Evolutionary conservation across 2,888 invertebrate genomes (phyloP).

Genomic region (Polia nebulosa): DNA sequence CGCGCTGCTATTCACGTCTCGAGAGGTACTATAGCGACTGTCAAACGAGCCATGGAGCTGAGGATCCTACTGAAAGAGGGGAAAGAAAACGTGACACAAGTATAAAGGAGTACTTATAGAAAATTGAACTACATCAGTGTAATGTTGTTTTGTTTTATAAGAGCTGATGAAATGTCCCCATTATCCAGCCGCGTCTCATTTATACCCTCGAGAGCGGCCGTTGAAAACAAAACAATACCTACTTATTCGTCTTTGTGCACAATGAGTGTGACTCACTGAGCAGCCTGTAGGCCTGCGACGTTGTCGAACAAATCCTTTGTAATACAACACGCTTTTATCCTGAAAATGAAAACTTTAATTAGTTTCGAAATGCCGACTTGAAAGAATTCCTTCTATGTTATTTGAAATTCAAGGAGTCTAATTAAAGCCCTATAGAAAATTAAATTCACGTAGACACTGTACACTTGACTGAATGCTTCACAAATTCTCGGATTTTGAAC

Average conservation of each 20-base stretch:
- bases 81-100: conserved; percentile 35
- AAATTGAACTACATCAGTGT: conserved; percentile 39
- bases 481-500: conserved; percentile 13
- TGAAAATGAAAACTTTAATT: conserved; percentile 84
- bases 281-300: conserved; percentile 74
- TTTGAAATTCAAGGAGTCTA: conserved; percentile 66
- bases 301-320: conserved; percentile 82
- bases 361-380: conserved; percentile 71
- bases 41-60: conserved; percentile 43
- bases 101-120: conserved; percentile 36
- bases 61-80: conserved; percentile 24
- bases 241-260: conserved; percentile 74
- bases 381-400: conserved; percentile 68
- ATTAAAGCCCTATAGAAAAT: conserved; percentile 56
- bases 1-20: conserved; percentile 42
- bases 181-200: conserved; percentile 70
- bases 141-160: conserved; percentile 59
- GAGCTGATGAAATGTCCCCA: conserved; percentile 61
- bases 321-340: conserved; percentile 75
- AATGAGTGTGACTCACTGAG: conserved; percentile 70
- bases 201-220: conserved; percentile 67
- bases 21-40: conserved; percentile 44
- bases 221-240: conserved; percentile 79
- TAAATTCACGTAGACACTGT: conserved; percentile 33
- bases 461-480: conserved; percentile 31